Conservation (phyloP, 2,888 invertebrate species). For the Acronicta psi region DNA sequence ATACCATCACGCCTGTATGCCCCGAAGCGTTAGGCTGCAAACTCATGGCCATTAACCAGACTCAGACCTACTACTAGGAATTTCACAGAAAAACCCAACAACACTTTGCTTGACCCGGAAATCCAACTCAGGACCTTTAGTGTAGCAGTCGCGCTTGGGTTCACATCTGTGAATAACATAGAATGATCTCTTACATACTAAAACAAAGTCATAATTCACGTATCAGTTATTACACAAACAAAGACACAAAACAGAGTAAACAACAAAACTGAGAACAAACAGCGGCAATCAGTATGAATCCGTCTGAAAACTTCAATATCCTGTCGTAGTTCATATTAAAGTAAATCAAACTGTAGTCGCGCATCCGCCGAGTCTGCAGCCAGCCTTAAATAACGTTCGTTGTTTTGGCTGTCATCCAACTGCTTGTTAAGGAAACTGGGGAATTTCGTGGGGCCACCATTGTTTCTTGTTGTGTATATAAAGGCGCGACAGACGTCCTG, state of each 20-base stretch:
- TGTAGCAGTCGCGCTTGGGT: no score
- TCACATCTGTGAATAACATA: no score
- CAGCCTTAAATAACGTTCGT: conserved; percentile 71
- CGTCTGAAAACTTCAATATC: conserved; percentile 54
- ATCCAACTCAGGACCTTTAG: no score
- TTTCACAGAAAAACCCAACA: no score
- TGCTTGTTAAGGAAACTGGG: conserved; percentile 84
- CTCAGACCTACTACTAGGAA: no score
- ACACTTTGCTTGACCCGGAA: no score
- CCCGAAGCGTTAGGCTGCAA: no score
- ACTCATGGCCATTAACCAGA: no score
- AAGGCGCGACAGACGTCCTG: conserved; percentile 62
- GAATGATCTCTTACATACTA: no score
- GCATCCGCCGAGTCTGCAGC: conserved; percentile 54
- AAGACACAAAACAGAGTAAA: conserved; percentile 7
- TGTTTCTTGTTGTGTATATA: conserved; percentile 77
- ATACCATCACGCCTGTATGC: no score
- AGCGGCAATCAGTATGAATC: conserved; percentile 37
- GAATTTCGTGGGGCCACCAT: conserved; percentile 75
- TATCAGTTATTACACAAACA: conserved; percentile 11
- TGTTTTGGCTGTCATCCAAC: conserved; percentile 83
- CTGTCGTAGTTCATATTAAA: conserved; percentile 44
- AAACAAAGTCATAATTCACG: conserved; percentile 9
- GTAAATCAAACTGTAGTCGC: conserved; percentile 50
- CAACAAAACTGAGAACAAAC: conserved; percentile 37